A percentile compares a stretch with the other conserved stretches of the same genome.
Conservation (phyloP, 2,888 invertebrate genomes). For the Empis stercorea region DNA sequence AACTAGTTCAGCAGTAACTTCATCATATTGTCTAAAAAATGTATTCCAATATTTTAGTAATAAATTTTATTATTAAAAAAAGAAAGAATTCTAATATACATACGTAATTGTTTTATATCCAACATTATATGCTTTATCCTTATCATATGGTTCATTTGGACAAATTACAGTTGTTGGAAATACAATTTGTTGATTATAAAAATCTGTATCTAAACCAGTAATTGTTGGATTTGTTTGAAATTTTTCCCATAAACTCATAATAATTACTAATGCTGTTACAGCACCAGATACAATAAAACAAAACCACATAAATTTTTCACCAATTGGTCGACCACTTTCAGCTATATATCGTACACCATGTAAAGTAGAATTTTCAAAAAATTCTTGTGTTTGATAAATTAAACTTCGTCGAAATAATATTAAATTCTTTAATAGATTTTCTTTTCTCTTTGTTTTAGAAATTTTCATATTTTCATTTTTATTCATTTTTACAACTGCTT, state of each 20-base stretch:
- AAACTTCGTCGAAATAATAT: slow-evolving; percentile 45
- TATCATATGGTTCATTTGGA: slow-evolving; percentile 41
- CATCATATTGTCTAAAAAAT: slow-evolving; percentile 7
- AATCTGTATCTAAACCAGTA: slow-evolving; percentile 66
- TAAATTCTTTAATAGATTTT: too few relatives aligned
- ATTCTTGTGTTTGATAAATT: slow-evolving; percentile 56
- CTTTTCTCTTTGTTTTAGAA: too few relatives aligned
- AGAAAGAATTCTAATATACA: background rate
- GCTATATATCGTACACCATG: slow-evolving; percentile 71
- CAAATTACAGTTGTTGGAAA: slow-evolving; percentile 63
- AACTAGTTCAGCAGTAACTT: slow-evolving; percentile 17
- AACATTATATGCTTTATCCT: slow-evolving; percentile 28
- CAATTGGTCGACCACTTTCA: slow-evolving; percentile 57
- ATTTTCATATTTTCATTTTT: too few relatives aligned
- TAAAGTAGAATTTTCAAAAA: slow-evolving; percentile 62
- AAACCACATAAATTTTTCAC: slow-evolving; percentile 74
- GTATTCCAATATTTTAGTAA: background rate
- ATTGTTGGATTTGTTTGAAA: slow-evolving; percentile 76
- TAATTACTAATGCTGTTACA: slow-evolving; percentile 59
- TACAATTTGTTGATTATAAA: slow-evolving; percentile 65
- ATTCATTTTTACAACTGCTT: too few relatives aligned
- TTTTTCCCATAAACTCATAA: slow-evolving; percentile 66
- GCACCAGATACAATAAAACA: slow-evolving; percentile 56
- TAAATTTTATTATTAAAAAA: too few relatives aligned
- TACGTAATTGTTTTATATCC: slow-evolving; percentile 16